Evolutionary conservation across 1,140 invertebrate species (phyloP).

Genomic region (Acyrthosiphon pisum): DNA sequence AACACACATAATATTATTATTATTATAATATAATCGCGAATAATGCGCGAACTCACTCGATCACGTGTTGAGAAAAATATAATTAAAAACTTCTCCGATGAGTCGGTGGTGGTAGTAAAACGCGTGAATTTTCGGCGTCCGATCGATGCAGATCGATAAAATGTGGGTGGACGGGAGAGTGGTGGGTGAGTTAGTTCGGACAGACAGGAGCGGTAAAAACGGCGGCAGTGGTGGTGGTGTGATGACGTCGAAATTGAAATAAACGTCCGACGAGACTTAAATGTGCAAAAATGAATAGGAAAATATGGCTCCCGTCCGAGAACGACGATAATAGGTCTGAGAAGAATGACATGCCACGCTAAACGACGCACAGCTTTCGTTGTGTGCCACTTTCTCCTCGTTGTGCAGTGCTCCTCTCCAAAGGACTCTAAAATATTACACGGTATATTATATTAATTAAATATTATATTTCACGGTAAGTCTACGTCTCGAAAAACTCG

Average conservation of each 20-base stretch:
- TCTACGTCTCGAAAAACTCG: neutral
- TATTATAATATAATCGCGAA: neutral
- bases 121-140: neutral
- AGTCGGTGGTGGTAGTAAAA: neutral
- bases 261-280: neutral
- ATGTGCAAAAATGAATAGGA: neutral
- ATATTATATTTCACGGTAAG: constrained; percentile 10
- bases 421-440: neutral
- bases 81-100: neutral
- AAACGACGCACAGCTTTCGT: neutral
- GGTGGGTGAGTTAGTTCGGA: too few species aligned
- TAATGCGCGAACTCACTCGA: neutral
- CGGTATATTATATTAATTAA: neutral
- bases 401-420: too few species aligned
- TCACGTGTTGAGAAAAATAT: neutral
- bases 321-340: neutral
- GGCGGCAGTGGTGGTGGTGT: too few species aligned
- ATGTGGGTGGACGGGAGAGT: too few species aligned
- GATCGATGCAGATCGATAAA: neutral
- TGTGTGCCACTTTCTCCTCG: neutral
- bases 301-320: neutral
- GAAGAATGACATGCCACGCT: neutral
- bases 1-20: neutral
- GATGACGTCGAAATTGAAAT: neutral
- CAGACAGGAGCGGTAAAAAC: neutral